Percentiles rank a stretch among this genome's conserved stretches.
Evolutionary conservation across 2,888 invertebrate species (phyloP).

Genomic region (Lithophane ornitopus): DNA sequence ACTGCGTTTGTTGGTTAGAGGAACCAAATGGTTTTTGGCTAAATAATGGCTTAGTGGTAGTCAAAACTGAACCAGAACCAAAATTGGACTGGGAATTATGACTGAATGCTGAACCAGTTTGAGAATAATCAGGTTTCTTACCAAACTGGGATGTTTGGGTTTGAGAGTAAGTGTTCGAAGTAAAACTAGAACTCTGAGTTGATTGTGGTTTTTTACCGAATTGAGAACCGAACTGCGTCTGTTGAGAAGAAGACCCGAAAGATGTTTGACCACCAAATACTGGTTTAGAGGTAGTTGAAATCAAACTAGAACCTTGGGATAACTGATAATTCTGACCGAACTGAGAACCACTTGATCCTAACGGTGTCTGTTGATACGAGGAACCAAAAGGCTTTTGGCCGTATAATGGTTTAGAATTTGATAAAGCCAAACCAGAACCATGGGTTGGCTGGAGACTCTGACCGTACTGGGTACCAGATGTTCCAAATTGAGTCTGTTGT

Average conservation of each 20-base stretch:
- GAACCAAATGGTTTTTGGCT: conserved; percentile 21
- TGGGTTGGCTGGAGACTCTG: too few species aligned
- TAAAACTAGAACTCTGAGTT: conserved; percentile 22
- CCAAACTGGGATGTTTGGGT: conserved; percentile 3
- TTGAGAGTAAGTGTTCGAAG: conserved; percentile 8
- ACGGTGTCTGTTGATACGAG: conserved; percentile 10
- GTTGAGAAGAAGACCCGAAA: conserved; percentile 19
- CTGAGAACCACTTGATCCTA: conserved; percentile 5
- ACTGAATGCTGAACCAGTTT: conserved; percentile 16
- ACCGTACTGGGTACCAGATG: conserved; percentile 1
- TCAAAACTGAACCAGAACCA: not conserved
- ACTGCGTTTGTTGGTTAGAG: conserved; percentile 11
- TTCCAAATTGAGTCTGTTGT: conserved; percentile 40
- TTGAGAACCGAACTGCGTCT: conserved; percentile 16
- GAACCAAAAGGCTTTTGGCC: not conserved
- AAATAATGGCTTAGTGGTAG: not conserved
- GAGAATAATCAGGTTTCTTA: conserved; percentile 33
- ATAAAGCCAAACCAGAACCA: too few species aligned
- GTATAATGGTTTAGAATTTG: conserved; percentile 8
- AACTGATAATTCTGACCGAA: conserved; percentile 26
- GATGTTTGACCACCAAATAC: too few species aligned
- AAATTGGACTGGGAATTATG: conserved; percentile 1
- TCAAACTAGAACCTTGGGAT: conserved; percentile 9
- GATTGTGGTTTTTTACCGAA: conserved; percentile 36
- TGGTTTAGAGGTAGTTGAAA: too few species aligned